Evolutionary conservation across 2,888 invertebrate species (phyloP).

Genomic region (Penaeus monodon): DNA sequence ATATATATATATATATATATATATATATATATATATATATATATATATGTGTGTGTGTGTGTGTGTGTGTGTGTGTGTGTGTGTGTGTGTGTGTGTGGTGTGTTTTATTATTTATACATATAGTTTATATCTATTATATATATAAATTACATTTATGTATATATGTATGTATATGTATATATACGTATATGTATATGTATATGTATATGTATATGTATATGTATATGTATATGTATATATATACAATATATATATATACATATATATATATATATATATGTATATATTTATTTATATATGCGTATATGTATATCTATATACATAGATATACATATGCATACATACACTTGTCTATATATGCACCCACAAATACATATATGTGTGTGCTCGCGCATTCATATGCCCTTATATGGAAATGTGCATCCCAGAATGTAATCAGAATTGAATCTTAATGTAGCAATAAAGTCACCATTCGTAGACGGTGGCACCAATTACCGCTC

Average conservation of each 20-base stretch:
- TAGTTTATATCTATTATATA: neutral
- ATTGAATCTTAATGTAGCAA: too few species aligned
- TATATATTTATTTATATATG: too few species aligned
- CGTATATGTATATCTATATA: too few species aligned
- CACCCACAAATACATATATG: too few species aligned
- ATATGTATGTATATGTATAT: neutral
- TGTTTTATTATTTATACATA: neutral
- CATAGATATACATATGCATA: too few species aligned
- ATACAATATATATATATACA: neutral
- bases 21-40: conserved; percentile 8
- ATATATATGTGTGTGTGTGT: neutral
- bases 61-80: neutral
- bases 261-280: too few species aligned
- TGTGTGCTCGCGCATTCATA: too few species aligned
- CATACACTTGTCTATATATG: too few species aligned
- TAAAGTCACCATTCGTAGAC: too few species aligned
- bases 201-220: neutral
- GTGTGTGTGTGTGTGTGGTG: neutral
- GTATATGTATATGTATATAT: neutral
- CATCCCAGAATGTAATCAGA: too few species aligned
- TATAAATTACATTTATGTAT: neutral
- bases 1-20: neutral
- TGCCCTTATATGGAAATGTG: too few species aligned
- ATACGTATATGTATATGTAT: neutral
- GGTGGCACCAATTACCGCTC: too few species aligned